These are phyloP conservation scores for Saxidomus purpurata DNA, from an alignment of 1,140 invertebrate genomes.

Conservation along the genomic window DNA sequence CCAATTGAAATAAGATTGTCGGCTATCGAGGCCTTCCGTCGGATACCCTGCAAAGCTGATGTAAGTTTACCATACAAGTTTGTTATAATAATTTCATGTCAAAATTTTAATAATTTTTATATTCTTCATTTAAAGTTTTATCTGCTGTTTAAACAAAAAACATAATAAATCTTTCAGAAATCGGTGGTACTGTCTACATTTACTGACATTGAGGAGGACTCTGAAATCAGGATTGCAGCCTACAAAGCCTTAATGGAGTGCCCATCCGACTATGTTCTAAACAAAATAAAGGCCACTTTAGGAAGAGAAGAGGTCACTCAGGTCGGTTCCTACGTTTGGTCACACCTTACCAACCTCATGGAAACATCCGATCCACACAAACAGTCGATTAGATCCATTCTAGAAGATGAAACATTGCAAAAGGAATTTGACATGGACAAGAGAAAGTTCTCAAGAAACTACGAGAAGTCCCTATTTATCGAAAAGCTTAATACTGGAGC, in stretches of 20 bases:
- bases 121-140: no score
- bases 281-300: conserved; percentile 90
- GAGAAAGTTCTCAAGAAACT: conserved; percentile 95
- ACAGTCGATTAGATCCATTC: conserved; percentile 93
- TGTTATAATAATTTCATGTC: no score
- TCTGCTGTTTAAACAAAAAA: no score
- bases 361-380: conserved; percentile 94
- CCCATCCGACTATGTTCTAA: conserved; percentile 92
- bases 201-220: conserved; percentile 91
- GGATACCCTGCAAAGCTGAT: conserved; percentile 89
- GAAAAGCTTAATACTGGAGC: conserved; percentile 82
- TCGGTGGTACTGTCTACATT: conserved; percentile 89
- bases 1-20: conserved; percentile 91
- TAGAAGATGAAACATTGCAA: conserved; percentile 91
- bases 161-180: conserved; percentile 74
- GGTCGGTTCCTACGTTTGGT: conserved; percentile 98
- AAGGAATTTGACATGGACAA: conserved; percentile 93
- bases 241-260: conserved; percentile 96
- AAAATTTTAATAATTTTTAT: no score
- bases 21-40: conserved; percentile 92
- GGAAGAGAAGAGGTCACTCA: conserved; percentile 94
- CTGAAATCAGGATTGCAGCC: conserved; percentile 94
- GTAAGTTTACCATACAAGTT: conserved; percentile 86
- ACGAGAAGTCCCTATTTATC: conserved; percentile 88
- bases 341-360: conserved; percentile 95